Conservation (phyloP, 2,888 invertebrate genomes). For the Opisthograptis luteolata region DNA sequence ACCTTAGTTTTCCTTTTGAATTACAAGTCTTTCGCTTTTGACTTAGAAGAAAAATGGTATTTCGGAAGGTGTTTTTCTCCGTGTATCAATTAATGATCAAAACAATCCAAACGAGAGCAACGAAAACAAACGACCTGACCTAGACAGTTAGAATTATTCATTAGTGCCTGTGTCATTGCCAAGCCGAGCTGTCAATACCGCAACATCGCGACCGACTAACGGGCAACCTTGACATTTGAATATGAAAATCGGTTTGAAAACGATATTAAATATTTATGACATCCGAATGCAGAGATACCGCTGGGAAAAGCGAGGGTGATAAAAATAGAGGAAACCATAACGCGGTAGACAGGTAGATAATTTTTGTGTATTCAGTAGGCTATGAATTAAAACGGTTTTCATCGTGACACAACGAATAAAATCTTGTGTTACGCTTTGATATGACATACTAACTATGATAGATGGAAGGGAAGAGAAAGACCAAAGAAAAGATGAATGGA, state of each 20-base stretch:
- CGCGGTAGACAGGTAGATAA: not conserved
- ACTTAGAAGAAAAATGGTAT: no score
- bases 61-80: no score
- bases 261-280: constrained; percentile 27
- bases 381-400: no score
- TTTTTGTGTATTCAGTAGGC: constrained; percentile 15
- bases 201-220: constrained; percentile 15
- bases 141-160: constrained; percentile 12
- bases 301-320: constrained; percentile 14
- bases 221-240: constrained; percentile 21
- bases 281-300: constrained; percentile 24
- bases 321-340: constrained; percentile 24
- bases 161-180: constrained; percentile 10
- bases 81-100: constrained; percentile 4
- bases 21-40: no score
- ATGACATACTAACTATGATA: no score
- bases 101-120: constrained; percentile 1
- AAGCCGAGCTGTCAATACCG: constrained; percentile 9
- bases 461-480: no score
- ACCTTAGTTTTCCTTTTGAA: no score
- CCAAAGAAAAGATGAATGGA: no score
- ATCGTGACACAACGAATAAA: constrained; percentile 9
- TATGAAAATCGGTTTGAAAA: constrained; percentile 13
- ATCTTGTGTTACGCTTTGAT: not conserved
- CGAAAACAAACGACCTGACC: constrained; percentile 3